Evolutionary conservation across 2,888 invertebrate species (phyloP).

Genomic region (Salpingus planirostris): DNA sequence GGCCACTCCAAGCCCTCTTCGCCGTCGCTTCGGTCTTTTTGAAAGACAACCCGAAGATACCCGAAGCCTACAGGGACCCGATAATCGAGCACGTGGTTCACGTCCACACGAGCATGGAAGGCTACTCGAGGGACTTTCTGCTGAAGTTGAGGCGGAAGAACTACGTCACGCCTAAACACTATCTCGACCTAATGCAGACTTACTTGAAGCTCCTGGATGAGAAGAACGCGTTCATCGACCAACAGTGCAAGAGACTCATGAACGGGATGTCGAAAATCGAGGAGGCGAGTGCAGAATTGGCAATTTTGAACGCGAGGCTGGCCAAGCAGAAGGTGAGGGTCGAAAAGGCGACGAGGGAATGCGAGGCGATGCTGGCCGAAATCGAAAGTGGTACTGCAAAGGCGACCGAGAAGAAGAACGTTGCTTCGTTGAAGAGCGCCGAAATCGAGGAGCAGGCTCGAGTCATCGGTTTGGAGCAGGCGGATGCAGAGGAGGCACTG

Average conservation of each 20-base stretch:
- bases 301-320: constrained; percentile 68
- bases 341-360: constrained; percentile 70
- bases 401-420: constrained; percentile 68
- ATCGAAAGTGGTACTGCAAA: constrained; percentile 63
- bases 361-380: constrained; percentile 66
- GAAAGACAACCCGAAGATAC: constrained; percentile 49
- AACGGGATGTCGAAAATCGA: constrained; percentile 75
- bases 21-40: constrained; percentile 82
- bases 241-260: constrained; percentile 59
- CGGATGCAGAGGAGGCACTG: constrained; percentile 73
- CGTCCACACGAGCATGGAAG: constrained; percentile 67
- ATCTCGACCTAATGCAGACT: constrained; percentile 75
- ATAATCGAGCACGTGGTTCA: constrained; percentile 81
- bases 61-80: constrained; percentile 44
- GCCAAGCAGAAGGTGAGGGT: constrained; percentile 78
- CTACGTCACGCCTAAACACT: constrained; percentile 88
- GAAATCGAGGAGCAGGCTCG: constrained; percentile 77
- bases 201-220: constrained; percentile 70
- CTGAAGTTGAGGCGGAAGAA: constrained; percentile 68
- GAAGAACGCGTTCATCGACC: constrained; percentile 52
- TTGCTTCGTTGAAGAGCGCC: constrained; percentile 69
- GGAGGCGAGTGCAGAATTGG: constrained; percentile 76
- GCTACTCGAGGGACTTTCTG: constrained; percentile 64
- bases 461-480: constrained; percentile 71
- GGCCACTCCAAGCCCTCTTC: constrained; percentile 82